These are phyloP conservation scores for Cotesia chilonis DNA, from an alignment of 1,140 invertebrate genomes.

Conservation along the genomic window DNA sequence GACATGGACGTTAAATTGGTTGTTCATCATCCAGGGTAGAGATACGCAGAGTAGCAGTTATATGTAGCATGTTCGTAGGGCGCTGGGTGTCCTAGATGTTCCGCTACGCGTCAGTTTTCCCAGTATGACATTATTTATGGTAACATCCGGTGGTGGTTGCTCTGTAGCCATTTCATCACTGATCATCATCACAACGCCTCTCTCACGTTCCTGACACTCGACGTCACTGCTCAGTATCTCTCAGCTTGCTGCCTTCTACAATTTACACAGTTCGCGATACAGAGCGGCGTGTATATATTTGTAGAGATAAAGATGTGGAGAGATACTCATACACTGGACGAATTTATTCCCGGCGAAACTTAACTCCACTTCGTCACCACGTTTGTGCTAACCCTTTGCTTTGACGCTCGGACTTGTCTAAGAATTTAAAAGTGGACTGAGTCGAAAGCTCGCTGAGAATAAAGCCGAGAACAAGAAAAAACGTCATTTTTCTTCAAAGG, in stretches of 20 bases:
- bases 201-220: slow-evolving; percentile 20
- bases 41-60: too few species aligned
- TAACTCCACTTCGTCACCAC: background rate
- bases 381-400: slow-evolving; percentile 34
- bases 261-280: background rate
- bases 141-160: slow-evolving; percentile 10
- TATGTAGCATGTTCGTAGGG: slow-evolving; percentile 41
- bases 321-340: too few species aligned
- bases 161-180: slow-evolving; percentile 24
- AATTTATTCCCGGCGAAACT: too few species aligned
- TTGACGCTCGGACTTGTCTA: slow-evolving; percentile 35
- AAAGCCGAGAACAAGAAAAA: background rate
- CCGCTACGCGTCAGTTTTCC: slow-evolving; percentile 43
- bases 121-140: slow-evolving; percentile 20
- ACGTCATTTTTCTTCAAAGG: slow-evolving; percentile 43
- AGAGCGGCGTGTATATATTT: too few species aligned
- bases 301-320: too few species aligned
- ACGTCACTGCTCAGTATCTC: slow-evolving; percentile 19
- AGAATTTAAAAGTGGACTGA: too few species aligned
- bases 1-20: slow-evolving; percentile 11
- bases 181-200: slow-evolving; percentile 30
- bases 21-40: slow-evolving; percentile 43
- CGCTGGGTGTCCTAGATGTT: slow-evolving; percentile 56
- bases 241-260: background rate
- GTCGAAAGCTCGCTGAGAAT: slow-evolving; percentile 2